Evolutionary conservation across 2,113 vertebrate genomes (phyloP).

Genomic region (Euleptes europaea): DNA sequence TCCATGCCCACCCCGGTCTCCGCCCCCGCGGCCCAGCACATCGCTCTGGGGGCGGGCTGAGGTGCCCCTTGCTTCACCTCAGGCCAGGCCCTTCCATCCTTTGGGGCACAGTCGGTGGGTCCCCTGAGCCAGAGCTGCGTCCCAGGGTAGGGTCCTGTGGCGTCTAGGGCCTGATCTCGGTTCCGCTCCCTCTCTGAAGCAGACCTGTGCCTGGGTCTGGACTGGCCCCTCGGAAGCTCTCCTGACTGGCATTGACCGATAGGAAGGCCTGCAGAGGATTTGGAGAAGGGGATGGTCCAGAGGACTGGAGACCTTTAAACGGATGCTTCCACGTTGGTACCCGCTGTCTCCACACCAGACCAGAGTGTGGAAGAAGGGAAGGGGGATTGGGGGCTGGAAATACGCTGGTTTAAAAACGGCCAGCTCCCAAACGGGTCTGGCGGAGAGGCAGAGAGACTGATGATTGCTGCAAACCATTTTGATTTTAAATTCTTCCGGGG

Average conservation of each 20-base stretch:
- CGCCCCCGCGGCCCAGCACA: neutral
- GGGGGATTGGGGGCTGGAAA: neutral
- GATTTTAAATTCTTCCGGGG: neutral
- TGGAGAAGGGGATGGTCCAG: neutral
- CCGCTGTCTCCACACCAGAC: too few relatives aligned
- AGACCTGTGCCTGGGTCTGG: neutral
- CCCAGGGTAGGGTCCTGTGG: neutral
- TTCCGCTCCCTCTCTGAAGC: neutral
- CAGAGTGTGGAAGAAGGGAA: neutral
- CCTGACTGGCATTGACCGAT: neutral
- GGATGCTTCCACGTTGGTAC: neutral
- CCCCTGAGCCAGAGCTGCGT: neutral
- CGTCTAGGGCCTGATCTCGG: neutral
- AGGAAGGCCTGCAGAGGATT: neutral
- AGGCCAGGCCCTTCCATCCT: neutral
- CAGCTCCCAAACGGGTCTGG: neutral
- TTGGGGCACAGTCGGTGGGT: neutral
- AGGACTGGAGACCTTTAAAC: neutral
- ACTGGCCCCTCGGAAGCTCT: neutral
- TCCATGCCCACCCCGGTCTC: neutral
- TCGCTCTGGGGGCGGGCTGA: neutral
- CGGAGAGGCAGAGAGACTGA: neutral
- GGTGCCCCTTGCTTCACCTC: slow-evolving; percentile 31
- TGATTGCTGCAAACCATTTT: slow-evolving; percentile 13
- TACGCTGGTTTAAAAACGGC: neutral